Base-by-base conservation (phyloP, 1,140 invertebrate species). In the Apis florea region DNA sequence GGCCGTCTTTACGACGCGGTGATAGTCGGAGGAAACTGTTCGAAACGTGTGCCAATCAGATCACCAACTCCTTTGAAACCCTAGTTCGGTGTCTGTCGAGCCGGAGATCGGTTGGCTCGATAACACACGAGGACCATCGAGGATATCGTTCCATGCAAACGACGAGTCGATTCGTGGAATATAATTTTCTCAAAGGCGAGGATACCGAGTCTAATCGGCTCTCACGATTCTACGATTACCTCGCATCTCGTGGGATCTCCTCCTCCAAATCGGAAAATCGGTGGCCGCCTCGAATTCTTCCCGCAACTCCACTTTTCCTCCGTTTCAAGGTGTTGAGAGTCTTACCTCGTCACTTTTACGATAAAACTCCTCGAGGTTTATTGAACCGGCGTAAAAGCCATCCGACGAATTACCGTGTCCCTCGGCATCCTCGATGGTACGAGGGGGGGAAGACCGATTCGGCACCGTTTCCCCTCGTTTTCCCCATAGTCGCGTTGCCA, bases 301-400 rank as follows among this genome's bases (percentile, higher is more conserved):
- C 5, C 31, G 31, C 31, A 40, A 40, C 11, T 10, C 19, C 31
- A 21, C 31, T 21, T 19, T 21, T 11, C n/a, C 2, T 21, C 17
- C 24, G 31, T 40, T 40, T 11, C 10, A 2, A 56, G 26, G 12
- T n/a, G 69, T 21, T 21, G 6, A 17, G 17, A 47, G 26, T 15
- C 15, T 6, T 5, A 6, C 15, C n/a, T 74, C 71, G 53, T 74
- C 64, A 66, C 31, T 74, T 80, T 80, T 80, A 80, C 71, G 71
- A 66, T 64, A 66, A 74, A 54, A 21, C 19, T 15, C 15, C 15
- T 6, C 56, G 8, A 51, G 31, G 78, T 81, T 75, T 64, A 66
- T 66, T 74, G 26, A 58, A 72, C 51, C 40, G 59, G 53, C 40
- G 49, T 47, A 63, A 79, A 53, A 73, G 69, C 26, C 59, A 24